A percentile compares a stretch with the other conserved stretches of the same genome.
Conservation (phyloP, 2,888 invertebrate species). For the Chaetogeoica ovagalla region DNA sequence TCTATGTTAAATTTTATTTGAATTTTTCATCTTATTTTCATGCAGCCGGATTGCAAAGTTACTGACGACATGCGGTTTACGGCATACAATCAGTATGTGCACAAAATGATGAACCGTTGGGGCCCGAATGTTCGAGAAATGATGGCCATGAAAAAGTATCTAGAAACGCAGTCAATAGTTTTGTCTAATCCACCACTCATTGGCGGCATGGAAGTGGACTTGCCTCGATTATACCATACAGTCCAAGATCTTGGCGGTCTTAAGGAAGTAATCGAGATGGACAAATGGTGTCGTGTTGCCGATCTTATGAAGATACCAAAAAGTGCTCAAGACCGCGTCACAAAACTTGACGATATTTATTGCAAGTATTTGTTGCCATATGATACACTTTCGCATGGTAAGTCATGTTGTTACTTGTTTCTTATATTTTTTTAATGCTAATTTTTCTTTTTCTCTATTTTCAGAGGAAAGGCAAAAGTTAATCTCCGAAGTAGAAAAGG, state of each 20-base stretch:
- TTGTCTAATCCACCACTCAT: constrained; percentile 78
- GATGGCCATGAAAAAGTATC: constrained; percentile 80
- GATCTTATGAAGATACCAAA: constrained; percentile 85
- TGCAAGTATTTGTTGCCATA: constrained; percentile 89
- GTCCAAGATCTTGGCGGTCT: constrained; percentile 85
- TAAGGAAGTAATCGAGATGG: constrained; percentile 82
- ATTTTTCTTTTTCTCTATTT: constrained; percentile 1
- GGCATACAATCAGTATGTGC: constrained; percentile 86
- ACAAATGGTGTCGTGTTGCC: constrained; percentile 85
- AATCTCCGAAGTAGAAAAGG: constrained; percentile 72
- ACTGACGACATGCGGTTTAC: constrained; percentile 84
- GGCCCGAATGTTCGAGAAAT: constrained; percentile 83
- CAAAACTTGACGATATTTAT: constrained; percentile 85
- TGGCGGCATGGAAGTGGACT: constrained; percentile 87
- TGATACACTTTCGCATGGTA: constrained; percentile 76
- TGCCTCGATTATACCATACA: constrained; percentile 81
- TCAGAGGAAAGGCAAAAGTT: constrained; percentile 74
- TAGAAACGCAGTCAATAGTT: constrained; percentile 75
- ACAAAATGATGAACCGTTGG: constrained; percentile 85
- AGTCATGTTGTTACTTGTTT: constrained; percentile 54
- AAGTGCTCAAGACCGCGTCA: constrained; percentile 75
- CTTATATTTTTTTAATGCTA: background rate
- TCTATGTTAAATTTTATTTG: background rate
- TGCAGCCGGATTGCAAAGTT: constrained; percentile 75
- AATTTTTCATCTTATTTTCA: constrained; percentile 13